Conservation (phyloP, 2,888 invertebrate genomes). For the Chrysolina oricalcia region DNA sequence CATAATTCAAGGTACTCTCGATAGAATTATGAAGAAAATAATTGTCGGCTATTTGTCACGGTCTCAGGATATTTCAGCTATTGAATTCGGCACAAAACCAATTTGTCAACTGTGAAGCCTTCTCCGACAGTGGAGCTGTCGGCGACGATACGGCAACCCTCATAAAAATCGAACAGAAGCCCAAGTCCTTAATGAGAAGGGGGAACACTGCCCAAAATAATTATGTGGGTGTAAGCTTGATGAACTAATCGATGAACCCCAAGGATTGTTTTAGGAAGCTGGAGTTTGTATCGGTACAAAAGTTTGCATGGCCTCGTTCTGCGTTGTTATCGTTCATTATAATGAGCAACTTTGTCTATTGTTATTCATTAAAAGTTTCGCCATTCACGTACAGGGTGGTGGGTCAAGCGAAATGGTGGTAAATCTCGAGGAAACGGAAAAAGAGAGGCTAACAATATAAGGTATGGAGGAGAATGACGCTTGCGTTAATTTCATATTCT, state of each 20-base stretch:
- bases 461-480: not conserved
- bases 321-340: slow-evolving; percentile 36
- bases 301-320: slow-evolving; percentile 36
- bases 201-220: slow-evolving; percentile 35
- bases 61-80: not conserved
- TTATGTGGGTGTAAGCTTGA: slow-evolving; percentile 35
- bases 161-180: slow-evolving; percentile 21
- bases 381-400: slow-evolving; percentile 11
- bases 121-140: not conserved
- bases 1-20: too few species aligned
- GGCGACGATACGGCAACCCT: not conserved
- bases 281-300: slow-evolving; percentile 39
- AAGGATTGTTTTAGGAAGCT: slow-evolving; percentile 37
- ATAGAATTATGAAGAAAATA: too few species aligned
- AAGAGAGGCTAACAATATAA: not conserved
- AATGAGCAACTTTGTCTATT: slow-evolving; percentile 35
- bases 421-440: not conserved
- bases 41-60: not conserved
- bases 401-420: not conserved
- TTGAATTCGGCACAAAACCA: not conserved
- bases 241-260: slow-evolving; percentile 38
- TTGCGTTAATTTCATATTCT: too few species aligned
- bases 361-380: slow-evolving; percentile 40
- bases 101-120: not conserved
- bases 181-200: slow-evolving; percentile 18